Percentiles rank a stretch among this genome's conserved stretches.
These are phyloP conservation scores for Limosa lapponica DNA, from an alignment of 2,797 vertebrate species.

Conservation along the genomic window DNA sequence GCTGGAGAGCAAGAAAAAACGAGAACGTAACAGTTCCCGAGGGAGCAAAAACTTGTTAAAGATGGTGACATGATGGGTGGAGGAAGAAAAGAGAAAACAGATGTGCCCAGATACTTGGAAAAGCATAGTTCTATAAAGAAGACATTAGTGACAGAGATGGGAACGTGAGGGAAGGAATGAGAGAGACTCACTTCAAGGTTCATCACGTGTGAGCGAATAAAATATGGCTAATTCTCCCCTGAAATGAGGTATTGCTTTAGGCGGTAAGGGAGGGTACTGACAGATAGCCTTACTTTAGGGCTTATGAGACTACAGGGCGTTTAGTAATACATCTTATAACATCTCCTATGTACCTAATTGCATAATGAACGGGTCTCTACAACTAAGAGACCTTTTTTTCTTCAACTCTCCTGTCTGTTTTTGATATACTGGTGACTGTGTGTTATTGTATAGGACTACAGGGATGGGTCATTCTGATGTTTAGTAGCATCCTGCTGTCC, in stretches of 20 bases:
- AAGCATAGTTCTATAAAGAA: neutral
- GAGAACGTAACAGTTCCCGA: neutral
- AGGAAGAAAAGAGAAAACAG: neutral
- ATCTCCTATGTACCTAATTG: neutral
- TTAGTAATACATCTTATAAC: neutral
- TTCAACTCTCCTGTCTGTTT: neutral
- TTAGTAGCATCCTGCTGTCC: neutral
- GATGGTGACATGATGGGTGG: neutral
- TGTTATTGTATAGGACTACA: neutral
- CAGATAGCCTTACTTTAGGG: neutral
- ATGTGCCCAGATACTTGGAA: neutral
- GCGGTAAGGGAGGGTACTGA: neutral
- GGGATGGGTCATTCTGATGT: neutral
- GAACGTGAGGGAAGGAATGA: neutral
- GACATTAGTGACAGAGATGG: neutral
- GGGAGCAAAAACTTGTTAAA: neutral
- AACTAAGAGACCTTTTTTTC: neutral
- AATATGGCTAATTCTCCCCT: neutral
- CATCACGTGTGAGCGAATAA: neutral
- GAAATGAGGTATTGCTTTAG: constrained; percentile 13
- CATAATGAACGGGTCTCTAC: neutral
- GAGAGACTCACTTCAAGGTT: neutral
- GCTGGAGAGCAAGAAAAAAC: neutral
- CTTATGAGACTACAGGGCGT: neutral
- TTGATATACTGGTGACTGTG: neutral